A percentile compares a stretch with the other conserved stretches of the same genome.
These are phyloP conservation scores for Hydractinia echinata DNA, from an alignment of 30 jellyfish, hydroid and myxozoan genomes.

Conservation along the genomic window DNA sequence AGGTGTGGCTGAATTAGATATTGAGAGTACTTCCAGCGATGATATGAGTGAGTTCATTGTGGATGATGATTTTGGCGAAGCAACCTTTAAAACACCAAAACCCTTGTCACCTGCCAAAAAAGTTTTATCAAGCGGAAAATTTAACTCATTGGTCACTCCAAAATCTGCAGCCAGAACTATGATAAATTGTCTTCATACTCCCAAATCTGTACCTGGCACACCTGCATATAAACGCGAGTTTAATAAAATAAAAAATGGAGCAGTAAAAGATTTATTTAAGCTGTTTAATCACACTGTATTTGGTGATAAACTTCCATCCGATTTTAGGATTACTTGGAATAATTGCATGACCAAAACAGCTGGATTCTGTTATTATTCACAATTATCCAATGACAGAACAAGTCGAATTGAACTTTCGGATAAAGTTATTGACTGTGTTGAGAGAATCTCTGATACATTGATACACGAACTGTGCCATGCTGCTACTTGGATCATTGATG, in stretches of 20 bases:
- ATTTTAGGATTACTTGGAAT: constrained; percentile 59
- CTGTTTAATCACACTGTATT: constrained; percentile 74
- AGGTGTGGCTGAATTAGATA: neutral
- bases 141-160: constrained; percentile 4
- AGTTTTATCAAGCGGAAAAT: neutral
- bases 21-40: neutral
- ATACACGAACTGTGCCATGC: constrained; percentile 96
- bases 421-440: constrained; percentile 75
- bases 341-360: constrained; percentile 92
- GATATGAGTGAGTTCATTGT: constrained; percentile 9
- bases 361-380: constrained; percentile 71
- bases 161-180: constrained; percentile 9
- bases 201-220: constrained; percentile 67
- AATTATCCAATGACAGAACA: constrained; percentile 1
- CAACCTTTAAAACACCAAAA: constrained; percentile 14
- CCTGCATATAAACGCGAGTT: constrained; percentile 79
- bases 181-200: constrained; percentile 24
- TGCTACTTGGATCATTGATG: constrained; percentile 86
- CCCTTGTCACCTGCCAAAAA: neutral
- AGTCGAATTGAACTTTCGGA: constrained; percentile 71
- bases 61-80: neutral
- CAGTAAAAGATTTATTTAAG: constrained; percentile 54
- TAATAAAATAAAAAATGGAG: constrained; percentile 45
- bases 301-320: constrained; percentile 65
- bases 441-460: constrained; percentile 74